phyloP scores from a whole-genome alignment of 2,888 invertebrate genomes.

The Synergus umbraculus region DNA sequence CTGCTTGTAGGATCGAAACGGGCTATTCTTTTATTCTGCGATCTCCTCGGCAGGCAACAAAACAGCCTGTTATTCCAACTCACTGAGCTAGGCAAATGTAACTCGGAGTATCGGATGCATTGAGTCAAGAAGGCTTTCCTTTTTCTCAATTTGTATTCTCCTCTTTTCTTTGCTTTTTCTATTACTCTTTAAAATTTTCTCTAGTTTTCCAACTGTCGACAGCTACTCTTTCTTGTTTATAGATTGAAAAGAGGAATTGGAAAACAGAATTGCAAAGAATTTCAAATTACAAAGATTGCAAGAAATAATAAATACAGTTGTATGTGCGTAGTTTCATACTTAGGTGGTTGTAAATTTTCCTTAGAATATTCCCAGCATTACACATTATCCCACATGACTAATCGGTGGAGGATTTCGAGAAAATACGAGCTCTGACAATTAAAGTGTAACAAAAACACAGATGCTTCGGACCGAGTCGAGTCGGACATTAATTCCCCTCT shows the following conservation, averaged over 20 bases:
- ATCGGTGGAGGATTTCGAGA: background rate
- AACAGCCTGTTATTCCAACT: constrained; percentile 23
- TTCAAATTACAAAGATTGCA: too few relatives aligned
- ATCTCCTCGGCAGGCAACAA: background rate
- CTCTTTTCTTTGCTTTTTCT: background rate
- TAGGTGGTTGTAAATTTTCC: background rate
- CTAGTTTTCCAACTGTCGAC: background rate
- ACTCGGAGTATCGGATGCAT: background rate
- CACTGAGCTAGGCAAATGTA: constrained; percentile 22
- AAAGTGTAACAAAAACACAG: background rate
- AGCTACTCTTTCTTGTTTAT: background rate
- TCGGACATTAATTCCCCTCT: background rate
- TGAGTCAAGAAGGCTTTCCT: background rate
- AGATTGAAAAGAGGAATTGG: too few relatives aligned
- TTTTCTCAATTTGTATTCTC: background rate
- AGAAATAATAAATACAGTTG: too few relatives aligned
- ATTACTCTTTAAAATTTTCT: background rate
- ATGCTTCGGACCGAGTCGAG: background rate
- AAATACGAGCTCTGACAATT: background rate
- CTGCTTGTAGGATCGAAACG: background rate
- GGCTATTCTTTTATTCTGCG: constrained; percentile 20
- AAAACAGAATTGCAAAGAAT: too few relatives aligned
- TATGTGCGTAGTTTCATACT: too few relatives aligned
- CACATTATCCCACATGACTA: constrained; percentile 23
- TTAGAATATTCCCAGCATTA: background rate